A percentile compares a stretch with the other conserved stretches of the same genome.
phyloP scores from a whole-genome alignment of 2,888 invertebrate species.

The Oasisia sp. region DNA sequence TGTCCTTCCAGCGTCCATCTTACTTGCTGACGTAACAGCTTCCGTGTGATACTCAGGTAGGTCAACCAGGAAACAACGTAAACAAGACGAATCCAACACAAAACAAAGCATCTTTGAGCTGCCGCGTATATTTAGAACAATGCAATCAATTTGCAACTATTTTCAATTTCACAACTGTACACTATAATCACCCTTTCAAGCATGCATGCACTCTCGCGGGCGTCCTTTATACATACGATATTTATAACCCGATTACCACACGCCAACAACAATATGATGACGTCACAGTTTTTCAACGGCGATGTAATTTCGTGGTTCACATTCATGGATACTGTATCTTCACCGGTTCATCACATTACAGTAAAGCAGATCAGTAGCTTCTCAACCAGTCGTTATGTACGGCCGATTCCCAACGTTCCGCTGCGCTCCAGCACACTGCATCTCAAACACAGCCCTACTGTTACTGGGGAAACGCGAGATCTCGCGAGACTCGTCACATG shows the following conservation, averaged over 20 bases:
- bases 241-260: background rate
- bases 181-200: background rate
- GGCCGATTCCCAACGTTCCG: background rate
- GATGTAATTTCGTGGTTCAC: background rate
- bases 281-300: background rate
- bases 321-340: background rate
- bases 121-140: slow-evolving; percentile 17
- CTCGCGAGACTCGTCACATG: slow-evolving; percentile 1
- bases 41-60: no score
- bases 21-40: no score
- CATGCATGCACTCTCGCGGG: background rate
- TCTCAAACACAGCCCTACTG: background rate
- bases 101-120: background rate
- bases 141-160: background rate
- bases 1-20: no score
- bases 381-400: background rate
- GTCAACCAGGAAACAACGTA: background rate
- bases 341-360: background rate
- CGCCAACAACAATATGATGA: background rate
- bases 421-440: background rate
- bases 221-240: no score
- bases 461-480: background rate
- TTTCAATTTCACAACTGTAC: background rate
- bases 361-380: background rate
- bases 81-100: background rate